phyloP scores from a whole-genome alignment of 2,797 vertebrate species.

The Arnoldichthys spilopterus region DNA sequence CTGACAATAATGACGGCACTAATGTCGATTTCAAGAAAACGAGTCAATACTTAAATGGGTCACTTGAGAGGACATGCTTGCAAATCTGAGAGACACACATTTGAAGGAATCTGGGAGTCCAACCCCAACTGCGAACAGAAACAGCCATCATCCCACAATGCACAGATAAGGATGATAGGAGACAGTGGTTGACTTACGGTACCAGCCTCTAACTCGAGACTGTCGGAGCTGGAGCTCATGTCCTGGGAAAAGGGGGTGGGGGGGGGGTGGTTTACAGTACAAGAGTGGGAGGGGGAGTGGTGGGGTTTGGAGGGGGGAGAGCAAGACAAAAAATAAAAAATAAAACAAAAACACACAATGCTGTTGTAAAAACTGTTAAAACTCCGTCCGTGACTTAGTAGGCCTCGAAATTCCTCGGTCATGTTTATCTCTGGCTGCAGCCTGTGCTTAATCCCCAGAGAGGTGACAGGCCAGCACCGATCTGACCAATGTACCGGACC shows the following conservation, averaged over 20 bases:
- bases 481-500: not conserved
- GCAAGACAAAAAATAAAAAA: conserved; percentile 49
- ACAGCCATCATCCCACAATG: conserved; percentile 75
- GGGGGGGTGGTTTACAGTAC: conserved; percentile 67
- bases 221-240: conserved; percentile 88
- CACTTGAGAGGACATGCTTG: conserved; percentile 51
- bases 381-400: conserved; percentile 37
- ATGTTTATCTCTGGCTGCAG: conserved; percentile 37
- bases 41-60: not conserved
- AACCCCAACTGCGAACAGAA: conserved; percentile 63
- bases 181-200: conserved; percentile 86
- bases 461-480: conserved; percentile 11
- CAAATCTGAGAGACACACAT: conserved; percentile 59
- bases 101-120: conserved; percentile 61
- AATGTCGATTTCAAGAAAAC: not conserved
- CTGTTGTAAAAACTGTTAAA: conserved; percentile 23
- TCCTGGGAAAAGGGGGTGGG: conserved; percentile 84
- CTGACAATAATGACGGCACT: not conserved
- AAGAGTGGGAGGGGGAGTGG: conserved; percentile 65
- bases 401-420: conserved; percentile 27
- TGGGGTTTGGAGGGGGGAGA: conserved; percentile 33
- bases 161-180: conserved; percentile 59
- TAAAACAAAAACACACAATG: conserved; percentile 41
- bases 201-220: conserved; percentile 85
- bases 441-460: conserved; percentile 42